These are phyloP conservation scores for Tiliacea aurago DNA, from an alignment of 2,888 invertebrate genomes.

Conservation along the genomic window DNA sequence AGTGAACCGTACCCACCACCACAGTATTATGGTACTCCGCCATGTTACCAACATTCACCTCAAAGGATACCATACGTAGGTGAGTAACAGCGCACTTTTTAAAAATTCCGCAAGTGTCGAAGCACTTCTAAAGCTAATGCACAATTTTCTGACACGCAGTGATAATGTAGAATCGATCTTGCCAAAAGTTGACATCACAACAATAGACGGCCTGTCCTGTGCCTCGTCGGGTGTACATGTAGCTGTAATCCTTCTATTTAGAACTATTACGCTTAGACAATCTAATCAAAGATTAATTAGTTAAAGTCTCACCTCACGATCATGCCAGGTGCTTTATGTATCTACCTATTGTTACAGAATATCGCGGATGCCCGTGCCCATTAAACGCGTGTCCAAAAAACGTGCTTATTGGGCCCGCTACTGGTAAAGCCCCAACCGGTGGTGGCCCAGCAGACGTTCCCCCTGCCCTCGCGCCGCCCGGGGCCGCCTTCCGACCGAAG, in stretches of 20 bases:
- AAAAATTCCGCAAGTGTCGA: not conserved
- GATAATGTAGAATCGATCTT: too few species aligned
- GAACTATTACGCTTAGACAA: not conserved
- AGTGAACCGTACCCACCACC: conserved; percentile 87
- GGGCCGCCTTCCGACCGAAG: conserved; percentile 89
- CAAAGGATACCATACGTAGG: conserved; percentile 92
- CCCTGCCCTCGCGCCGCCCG: conserved; percentile 85
- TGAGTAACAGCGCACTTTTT: conserved; percentile 78
- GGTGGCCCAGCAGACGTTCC: conserved; percentile 89
- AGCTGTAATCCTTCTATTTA: not conserved
- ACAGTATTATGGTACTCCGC: conserved; percentile 88
- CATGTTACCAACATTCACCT: conserved; percentile 90
- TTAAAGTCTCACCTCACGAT: not conserved
- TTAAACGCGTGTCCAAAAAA: conserved; percentile 99
- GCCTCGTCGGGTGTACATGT: not conserved
- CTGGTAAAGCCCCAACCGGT: conserved; percentile 97
- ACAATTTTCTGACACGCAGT: not conserved
- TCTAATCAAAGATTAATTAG: not conserved
- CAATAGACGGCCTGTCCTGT: not conserved
- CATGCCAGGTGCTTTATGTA: conserved; percentile 14
- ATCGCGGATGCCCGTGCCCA: conserved; percentile 95
- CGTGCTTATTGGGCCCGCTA: conserved; percentile 99
- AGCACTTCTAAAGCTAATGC: not conserved
- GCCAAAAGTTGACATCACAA: not conserved
- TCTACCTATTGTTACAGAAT: conserved; percentile 78